These are phyloP conservation scores for Choreutis nemorana DNA, from an alignment of 2,888 invertebrate species.

Conservation along the genomic window DNA sequence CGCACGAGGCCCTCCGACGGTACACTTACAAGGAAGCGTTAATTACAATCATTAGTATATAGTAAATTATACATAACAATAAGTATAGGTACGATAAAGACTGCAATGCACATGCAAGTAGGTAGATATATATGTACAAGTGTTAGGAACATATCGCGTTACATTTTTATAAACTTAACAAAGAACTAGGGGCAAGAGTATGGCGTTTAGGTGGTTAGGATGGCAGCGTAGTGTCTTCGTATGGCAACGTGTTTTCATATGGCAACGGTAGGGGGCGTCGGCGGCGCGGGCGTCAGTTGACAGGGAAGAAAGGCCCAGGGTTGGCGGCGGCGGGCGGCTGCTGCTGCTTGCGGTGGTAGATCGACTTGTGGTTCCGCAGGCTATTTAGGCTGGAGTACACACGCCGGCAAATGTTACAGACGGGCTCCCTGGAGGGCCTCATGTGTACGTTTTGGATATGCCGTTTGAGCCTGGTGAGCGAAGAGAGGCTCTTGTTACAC, in stretches of 20 bases:
- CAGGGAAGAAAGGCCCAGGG: conserved; percentile 51
- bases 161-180: conserved; percentile 50
- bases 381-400: conserved; percentile 92
- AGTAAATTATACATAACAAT: conserved; percentile 27
- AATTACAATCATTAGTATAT: conserved; percentile 26
- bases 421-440: conserved; percentile 88
- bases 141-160: conserved; percentile 64
- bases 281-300: conserved; percentile 42
- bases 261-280: conserved; percentile 13
- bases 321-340: conserved; percentile 52
- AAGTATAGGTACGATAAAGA: conserved; percentile 47
- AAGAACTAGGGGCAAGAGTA: conserved; percentile 59
- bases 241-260: conserved; percentile 35
- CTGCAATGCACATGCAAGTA: conserved; percentile 60
- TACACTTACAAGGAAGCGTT: conserved; percentile 34
- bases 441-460: conserved; percentile 93
- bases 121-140: conserved; percentile 61
- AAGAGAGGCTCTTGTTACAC: conserved; percentile 90
- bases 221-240: conserved; percentile 51
- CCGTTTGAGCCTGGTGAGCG: conserved; percentile 86
- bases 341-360: conserved; percentile 89
- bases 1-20: conserved; percentile 13
- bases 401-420: conserved; percentile 92
- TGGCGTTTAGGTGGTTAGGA: conserved; percentile 60
- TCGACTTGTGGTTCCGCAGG: conserved; percentile 91